Conservation (phyloP, 1,140 invertebrate species). For the Zaprionus nigranus region DNA sequence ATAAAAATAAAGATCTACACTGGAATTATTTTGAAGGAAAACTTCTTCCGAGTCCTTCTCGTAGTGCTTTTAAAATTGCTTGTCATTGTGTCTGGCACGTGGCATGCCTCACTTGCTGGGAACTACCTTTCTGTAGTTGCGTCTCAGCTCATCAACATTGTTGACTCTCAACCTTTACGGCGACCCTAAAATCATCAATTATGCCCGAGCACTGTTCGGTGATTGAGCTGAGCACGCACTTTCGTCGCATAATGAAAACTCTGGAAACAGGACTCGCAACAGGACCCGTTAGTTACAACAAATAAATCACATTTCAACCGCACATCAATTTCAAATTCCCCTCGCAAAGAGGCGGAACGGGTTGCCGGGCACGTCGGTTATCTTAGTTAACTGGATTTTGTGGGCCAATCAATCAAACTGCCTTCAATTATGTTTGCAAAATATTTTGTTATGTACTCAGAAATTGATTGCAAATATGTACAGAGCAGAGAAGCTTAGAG, state of each 20-base stretch:
- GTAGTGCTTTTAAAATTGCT: neutral
- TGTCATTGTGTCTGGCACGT: neutral
- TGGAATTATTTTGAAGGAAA: neutral
- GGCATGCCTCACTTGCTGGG: neutral
- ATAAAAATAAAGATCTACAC: too few relatives aligned
- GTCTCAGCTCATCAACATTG: neutral
- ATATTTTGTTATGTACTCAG: constrained; percentile 21
- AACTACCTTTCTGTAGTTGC: constrained; percentile 14
- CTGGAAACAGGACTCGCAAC: neutral
- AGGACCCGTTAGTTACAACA: neutral
- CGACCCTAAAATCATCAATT: constrained; percentile 42
- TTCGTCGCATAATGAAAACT: constrained; percentile 44
- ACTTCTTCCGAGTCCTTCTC: neutral
- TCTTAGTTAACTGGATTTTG: constrained; percentile 38
- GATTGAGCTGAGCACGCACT: constrained; percentile 33
- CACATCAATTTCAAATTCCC: constrained; percentile 40
- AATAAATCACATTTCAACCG: constrained; percentile 50
- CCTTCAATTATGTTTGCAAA: constrained; percentile 31
- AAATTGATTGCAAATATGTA: constrained; percentile 46
- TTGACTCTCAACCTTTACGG: constrained; percentile 27
- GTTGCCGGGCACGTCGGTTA: neutral
- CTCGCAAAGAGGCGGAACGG: neutral
- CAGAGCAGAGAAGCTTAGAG: neutral
- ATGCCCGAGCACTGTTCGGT: constrained; percentile 20
- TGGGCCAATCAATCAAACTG: constrained; percentile 44